Conservation (phyloP, 2,888 invertebrate species). For the Gandaritis pyraliata region DNA sequence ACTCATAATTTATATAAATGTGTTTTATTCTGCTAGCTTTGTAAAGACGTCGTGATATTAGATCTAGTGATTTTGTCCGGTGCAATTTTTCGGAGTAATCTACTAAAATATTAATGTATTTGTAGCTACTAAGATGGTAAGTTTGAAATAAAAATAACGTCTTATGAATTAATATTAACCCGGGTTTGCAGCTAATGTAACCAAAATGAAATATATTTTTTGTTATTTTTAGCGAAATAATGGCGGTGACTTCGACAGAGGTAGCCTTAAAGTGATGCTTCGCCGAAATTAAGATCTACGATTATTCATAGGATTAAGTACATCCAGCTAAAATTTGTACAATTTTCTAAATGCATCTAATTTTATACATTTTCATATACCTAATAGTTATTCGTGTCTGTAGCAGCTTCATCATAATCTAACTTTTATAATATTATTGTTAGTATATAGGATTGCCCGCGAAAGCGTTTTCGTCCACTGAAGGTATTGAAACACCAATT, state of each 20-base stretch:
- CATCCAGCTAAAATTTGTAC: constrained; percentile 18
- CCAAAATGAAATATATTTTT: constrained; percentile 41
- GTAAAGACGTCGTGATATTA: constrained; percentile 33
- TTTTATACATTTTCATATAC: constrained; percentile 1
- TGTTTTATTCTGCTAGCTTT: constrained; percentile 21
- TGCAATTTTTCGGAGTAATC: constrained; percentile 55
- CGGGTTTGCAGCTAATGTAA: constrained; percentile 35
- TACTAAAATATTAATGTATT: constrained; percentile 46
- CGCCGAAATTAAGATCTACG: constrained; percentile 3
- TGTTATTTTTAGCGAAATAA: constrained; percentile 57
- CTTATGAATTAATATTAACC: constrained; percentile 35
- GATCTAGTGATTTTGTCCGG: constrained; percentile 50
- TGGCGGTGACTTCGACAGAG: constrained; percentile 53
- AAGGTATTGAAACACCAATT: constrained; percentile 81
- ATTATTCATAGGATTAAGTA: constrained; percentile 17
- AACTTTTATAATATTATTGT: constrained; percentile 28
- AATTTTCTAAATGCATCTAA: constrained; percentile 11
- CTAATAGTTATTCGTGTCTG: constrained; percentile 27
- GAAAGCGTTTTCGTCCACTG: constrained; percentile 79
- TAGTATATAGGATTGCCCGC: constrained; percentile 64
- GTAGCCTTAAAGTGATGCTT: constrained; percentile 47
- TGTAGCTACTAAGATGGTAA: constrained; percentile 36
- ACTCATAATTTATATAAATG: constrained; percentile 3
- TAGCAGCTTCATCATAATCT: constrained; percentile 40
- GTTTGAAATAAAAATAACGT: constrained; percentile 39